phyloP scores from a whole-genome alignment of 2,797 vertebrate genomes.

The Arctocebus calabarensis region DNA sequence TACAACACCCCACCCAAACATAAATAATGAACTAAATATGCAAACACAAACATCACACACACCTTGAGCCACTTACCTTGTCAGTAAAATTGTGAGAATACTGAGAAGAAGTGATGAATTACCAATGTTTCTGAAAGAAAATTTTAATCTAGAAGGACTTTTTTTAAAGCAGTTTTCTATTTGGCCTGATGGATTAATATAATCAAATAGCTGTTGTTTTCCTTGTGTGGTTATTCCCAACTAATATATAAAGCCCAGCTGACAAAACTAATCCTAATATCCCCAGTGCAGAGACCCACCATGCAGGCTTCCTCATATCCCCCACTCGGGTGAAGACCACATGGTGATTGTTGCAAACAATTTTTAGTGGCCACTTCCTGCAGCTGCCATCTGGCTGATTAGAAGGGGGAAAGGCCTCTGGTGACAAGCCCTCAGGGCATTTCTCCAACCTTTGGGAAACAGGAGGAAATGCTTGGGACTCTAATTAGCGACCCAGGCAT shows the following conservation, averaged over 20 bases:
- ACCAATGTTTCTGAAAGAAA: neutral
- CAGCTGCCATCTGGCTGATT: conserved; percentile 80
- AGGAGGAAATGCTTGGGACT: conserved; percentile 72
- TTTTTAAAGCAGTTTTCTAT: neutral
- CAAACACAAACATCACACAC: neutral
- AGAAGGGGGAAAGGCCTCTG: conserved; percentile 59
- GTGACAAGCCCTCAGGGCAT: conserved; percentile 67
- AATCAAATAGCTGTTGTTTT: neutral
- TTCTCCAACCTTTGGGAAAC: conserved; percentile 67
- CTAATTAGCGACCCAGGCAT: conserved; percentile 70
- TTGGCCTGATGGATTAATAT: neutral
- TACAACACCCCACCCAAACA: neutral
- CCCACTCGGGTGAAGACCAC: neutral
- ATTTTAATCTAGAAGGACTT: neutral
- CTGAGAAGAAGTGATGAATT: neutral
- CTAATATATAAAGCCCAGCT: conserved; percentile 26
- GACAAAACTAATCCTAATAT: neutral
- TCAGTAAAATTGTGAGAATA: neutral
- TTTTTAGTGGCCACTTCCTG: conserved; percentile 62
- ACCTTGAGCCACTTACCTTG: neutral
- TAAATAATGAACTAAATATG: neutral
- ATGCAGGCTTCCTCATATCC: neutral
- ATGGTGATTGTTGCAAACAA: neutral
- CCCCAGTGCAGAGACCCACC: neutral
- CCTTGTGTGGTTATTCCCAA: neutral